A percentile compares a stretch with the other conserved stretches of the same genome.
Conservation (phyloP, 1,140 invertebrate genomes). For the Neocloeon triangulifer region DNA sequence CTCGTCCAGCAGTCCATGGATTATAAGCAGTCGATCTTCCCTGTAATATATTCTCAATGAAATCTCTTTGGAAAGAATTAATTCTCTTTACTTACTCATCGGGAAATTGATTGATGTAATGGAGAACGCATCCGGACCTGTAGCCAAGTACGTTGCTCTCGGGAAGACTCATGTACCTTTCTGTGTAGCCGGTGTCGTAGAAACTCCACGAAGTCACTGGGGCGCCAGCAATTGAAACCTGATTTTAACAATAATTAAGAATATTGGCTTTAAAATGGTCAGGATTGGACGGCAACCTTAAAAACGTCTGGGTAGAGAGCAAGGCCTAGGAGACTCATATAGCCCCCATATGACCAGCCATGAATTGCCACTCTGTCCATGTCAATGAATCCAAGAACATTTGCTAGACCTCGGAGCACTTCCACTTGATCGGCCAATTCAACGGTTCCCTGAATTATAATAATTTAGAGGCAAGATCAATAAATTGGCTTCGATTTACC, state of each 20-base stretch:
- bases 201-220: conserved; percentile 92
- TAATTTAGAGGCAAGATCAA: conserved; percentile 1
- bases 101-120: conserved; percentile 65
- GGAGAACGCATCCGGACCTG: conserved; percentile 48
- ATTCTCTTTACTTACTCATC: conserved; percentile 44
- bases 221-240: conserved; percentile 79
- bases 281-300: conserved; percentile 27
- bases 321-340: conserved; percentile 64
- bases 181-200: conserved; percentile 88
- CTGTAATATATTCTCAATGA: no score
- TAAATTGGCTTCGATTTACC: conserved; percentile 22
- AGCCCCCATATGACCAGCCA: conserved; percentile 96
- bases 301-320: conserved; percentile 64
- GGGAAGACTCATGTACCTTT: conserved; percentile 90
- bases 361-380: conserved; percentile 81
- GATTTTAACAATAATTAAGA: conserved; percentile 9
- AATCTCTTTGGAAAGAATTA: no score
- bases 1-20: conserved; percentile 95
- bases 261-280: background rate
- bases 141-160: conserved; percentile 58
- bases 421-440: conserved; percentile 93
- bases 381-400: conserved; percentile 71
- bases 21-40: conserved; percentile 83
- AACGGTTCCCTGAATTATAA: conserved; percentile 47
- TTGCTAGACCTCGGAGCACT: conserved; percentile 68